Evolutionary conservation across 2,797 vertebrate species (phyloP).

Genomic region (Coregonus sp.): DNA sequence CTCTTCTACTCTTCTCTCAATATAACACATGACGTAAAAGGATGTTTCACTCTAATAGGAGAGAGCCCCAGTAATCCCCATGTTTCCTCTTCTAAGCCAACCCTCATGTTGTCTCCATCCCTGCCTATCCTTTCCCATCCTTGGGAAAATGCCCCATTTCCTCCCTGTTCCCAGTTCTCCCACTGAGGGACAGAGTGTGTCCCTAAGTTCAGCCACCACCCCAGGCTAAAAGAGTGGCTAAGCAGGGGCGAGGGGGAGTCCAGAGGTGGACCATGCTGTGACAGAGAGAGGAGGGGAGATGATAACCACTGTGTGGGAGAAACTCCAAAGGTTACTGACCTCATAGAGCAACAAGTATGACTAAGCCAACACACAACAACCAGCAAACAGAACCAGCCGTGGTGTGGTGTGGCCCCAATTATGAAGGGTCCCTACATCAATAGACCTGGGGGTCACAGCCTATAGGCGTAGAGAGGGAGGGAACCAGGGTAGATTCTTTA

Average conservation of each 20-base stretch:
- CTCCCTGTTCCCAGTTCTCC: constrained; percentile 72
- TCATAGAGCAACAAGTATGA: constrained; percentile 67
- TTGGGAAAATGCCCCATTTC: constrained; percentile 68
- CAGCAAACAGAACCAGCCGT: constrained; percentile 51
- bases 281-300: constrained; percentile 32
- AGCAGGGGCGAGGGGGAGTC: constrained; percentile 34
- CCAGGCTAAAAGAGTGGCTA: constrained; percentile 64
- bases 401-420: constrained; percentile 36
- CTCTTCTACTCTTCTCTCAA: constrained; percentile 2
- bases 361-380: constrained; percentile 76
- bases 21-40: constrained; percentile 3
- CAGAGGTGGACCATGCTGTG: constrained; percentile 57
- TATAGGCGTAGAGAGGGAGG: constrained; percentile 9
- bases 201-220: constrained; percentile 76
- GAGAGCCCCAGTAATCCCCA: constrained; percentile 59
- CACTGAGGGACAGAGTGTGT: constrained; percentile 71
- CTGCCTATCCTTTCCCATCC: constrained; percentile 50
- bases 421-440: background rate
- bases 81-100: constrained; percentile 66
- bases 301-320: constrained; percentile 75
- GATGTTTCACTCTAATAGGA: constrained; percentile 31
- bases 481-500: constrained; percentile 35
- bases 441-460: background rate
- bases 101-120: constrained; percentile 69
- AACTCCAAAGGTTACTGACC: constrained; percentile 69